Base-by-base conservation (phyloP, 2,113 vertebrate species). In the Stictonetta naevosa region DNA sequence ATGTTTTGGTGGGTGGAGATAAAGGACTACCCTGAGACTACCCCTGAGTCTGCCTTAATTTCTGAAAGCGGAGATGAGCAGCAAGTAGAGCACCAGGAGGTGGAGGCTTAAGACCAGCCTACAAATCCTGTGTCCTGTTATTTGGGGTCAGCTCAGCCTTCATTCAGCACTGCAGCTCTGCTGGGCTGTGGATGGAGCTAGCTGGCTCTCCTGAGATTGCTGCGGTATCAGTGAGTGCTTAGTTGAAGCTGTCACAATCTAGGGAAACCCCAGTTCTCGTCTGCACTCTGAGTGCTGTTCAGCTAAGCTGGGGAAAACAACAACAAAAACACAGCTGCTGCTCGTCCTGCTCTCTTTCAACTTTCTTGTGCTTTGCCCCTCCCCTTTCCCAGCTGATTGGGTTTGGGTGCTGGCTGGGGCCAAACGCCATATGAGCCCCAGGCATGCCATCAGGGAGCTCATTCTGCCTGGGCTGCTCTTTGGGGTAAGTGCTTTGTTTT, bases 1-100 rank as follows among this genome's bases (percentile, higher is more conserved):
- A 68, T 88, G 64, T 68, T 76, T 55, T 62, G 79, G 74, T 77
- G 75, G 67, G 71, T 71, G 72, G 60, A 88, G 80, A 94, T 90
- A 92, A 95, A 88, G 83, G 82, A 87, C 50, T 63, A 3, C 73
- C 36, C 75, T 48, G 73, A 75, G 69, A 20, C 48, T 42, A 15
- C 7, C 56, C 9, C 5, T 14, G 76, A 10, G 38, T 90, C 55
- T 46, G 86, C 89, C 78, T 74, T 38, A 11, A 23, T 91, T 79
- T 63, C 38, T 67, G 77, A 52, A 53, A 50, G 50, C 21, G 48
- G 69, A 72, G 69, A 34, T 72, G 69, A 53, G 69, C 36, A 38
- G 17, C 68, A 3, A 17, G 20, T 23, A 23, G 38, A 38, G 31
- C 40, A 34, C 3, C 13, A 2, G 29, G 26, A 55, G n/a, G 29